Evolutionary conservation across 2,113 vertebrate species (phyloP).

Genomic region (Eleginops maclovinus): DNA sequence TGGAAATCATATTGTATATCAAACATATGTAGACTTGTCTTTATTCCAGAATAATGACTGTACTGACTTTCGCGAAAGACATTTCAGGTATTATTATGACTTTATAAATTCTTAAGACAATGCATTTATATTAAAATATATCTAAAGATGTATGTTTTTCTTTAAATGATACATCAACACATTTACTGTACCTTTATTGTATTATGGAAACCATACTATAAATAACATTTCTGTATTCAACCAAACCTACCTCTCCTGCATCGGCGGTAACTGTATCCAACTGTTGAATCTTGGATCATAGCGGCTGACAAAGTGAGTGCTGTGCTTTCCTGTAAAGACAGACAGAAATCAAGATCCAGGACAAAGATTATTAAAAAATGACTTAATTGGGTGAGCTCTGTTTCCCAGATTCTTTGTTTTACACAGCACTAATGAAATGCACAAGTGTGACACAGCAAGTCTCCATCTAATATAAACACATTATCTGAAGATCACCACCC

Average conservation of each 20-base stretch:
- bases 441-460: slow-evolving; percentile 13
- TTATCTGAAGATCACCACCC: slow-evolving; percentile 12
- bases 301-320: slow-evolving; percentile 98
- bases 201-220: too few species aligned
- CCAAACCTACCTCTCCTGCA: slow-evolving; percentile 95
- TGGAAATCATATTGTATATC: slow-evolving; percentile 1
- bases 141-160: too few species aligned
- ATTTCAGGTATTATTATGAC: neutral
- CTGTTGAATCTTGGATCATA: slow-evolving; percentile 99
- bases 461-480: slow-evolving; percentile 25
- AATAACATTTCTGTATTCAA: neutral
- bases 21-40: neutral
- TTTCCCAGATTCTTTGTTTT: neutral
- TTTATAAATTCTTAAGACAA: neutral
- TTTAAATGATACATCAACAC: too few species aligned
- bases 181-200: too few species aligned
- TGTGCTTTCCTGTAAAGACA: slow-evolving; percentile 92
- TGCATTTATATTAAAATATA: neutral
- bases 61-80: neutral
- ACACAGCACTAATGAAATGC: neutral
- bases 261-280: slow-evolving; percentile 98
- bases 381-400: neutral
- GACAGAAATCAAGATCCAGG: slow-evolving; percentile 11
- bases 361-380: neutral
- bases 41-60: neutral